These are phyloP conservation scores for Neria commutata DNA, from an alignment of 2,888 invertebrate species.

Conservation along the genomic window DNA sequence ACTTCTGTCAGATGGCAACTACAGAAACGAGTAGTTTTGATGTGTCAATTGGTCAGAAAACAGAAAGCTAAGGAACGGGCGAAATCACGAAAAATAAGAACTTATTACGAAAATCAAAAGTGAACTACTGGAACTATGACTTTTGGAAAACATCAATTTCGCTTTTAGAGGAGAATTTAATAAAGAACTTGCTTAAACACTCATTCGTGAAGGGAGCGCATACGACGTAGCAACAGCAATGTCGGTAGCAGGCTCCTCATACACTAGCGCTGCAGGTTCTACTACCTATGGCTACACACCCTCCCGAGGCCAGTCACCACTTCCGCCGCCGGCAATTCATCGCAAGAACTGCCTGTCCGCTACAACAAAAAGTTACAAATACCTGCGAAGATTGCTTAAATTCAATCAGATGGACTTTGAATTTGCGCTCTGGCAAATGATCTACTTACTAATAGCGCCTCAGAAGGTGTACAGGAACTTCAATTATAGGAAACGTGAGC, in stretches of 20 bases:
- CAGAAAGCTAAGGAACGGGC: no score
- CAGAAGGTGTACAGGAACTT: slow-evolving; percentile 98
- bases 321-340: slow-evolving; percentile 73
- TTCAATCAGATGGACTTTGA: slow-evolving; percentile 99
- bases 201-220: no score
- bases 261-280: slow-evolving; percentile 37
- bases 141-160: no score
- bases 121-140: no score
- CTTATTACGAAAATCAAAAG: no score
- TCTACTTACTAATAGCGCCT: slow-evolving; percentile 90
- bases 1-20: no score
- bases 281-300: slow-evolving; percentile 50
- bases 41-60: no score
- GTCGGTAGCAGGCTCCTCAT: slow-evolving; percentile 61
- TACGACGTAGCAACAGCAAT: slow-evolving; percentile 70
- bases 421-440: slow-evolving; percentile 99
- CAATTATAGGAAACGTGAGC: slow-evolving; percentile 95
- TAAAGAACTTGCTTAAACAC: no score
- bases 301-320: slow-evolving; percentile 68
- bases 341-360: slow-evolving; percentile 80
- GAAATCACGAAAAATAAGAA: no score
- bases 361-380: slow-evolving; percentile 86
- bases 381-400: slow-evolving; percentile 81
- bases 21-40: no score
- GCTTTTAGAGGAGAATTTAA: no score